A percentile compares a stretch with the other conserved stretches of the same genome.
phyloP scores from a whole-genome alignment of 2,113 vertebrate genomes.

The Rhizomys pruinosus region DNA sequence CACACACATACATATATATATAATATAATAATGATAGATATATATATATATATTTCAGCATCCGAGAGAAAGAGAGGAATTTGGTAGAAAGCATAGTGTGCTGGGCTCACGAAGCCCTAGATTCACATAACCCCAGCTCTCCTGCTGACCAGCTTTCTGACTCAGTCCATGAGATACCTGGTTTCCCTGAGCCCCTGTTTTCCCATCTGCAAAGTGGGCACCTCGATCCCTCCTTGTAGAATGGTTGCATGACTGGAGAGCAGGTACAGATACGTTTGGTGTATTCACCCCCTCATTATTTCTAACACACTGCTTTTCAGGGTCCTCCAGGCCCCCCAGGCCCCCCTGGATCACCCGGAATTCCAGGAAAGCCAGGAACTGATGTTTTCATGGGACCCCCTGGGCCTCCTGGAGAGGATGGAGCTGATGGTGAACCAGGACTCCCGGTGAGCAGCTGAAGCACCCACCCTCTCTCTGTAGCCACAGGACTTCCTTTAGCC shows the following conservation, averaged over 20 bases:
- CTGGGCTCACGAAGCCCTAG: not conserved
- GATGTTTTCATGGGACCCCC: conserved; percentile 83
- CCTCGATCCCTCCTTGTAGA: not conserved
- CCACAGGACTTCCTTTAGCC: not conserved
- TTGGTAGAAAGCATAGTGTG: not conserved
- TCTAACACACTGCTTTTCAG: conserved; percentile 81
- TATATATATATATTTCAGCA: too few species aligned
- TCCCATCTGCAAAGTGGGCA: not conserved
- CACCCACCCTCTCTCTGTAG: not conserved
- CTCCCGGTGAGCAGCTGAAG: conserved; percentile 87
- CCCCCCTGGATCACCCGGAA: conserved; percentile 84
- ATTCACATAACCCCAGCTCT: not conserved
- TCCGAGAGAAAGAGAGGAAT: too few species aligned
- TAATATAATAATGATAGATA: too few species aligned
- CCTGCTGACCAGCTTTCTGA: not conserved
- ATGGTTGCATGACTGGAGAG: not conserved
- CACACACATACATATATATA: too few species aligned
- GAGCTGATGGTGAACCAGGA: conserved; percentile 88
- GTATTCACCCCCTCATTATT: not conserved
- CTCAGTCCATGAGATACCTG: not conserved
- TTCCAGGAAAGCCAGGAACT: conserved; percentile 88
- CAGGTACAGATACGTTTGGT: not conserved
- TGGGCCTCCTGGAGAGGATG: conserved; percentile 89
- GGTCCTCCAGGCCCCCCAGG: conserved; percentile 91
- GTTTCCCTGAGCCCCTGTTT: conserved; percentile 3